Conservation (phyloP, 2,888 invertebrate genomes). For the Mystacides longicornis region DNA sequence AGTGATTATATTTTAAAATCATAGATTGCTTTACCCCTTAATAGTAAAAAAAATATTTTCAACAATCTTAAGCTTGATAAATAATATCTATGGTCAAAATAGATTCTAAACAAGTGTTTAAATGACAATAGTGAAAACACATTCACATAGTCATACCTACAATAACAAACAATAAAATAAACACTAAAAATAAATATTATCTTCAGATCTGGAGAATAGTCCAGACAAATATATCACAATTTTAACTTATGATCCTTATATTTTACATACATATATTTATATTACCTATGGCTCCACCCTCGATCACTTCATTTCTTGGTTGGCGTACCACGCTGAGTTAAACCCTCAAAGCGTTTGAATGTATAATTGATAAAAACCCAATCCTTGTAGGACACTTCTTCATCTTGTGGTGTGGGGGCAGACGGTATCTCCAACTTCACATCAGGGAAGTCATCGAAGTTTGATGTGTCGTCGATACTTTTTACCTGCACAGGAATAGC, state of each 20-base stretch:
- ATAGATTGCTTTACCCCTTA: too few species aligned
- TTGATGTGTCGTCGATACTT: slow-evolving; percentile 99
- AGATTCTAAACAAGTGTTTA: slow-evolving; percentile 1
- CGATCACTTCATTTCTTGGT: slow-evolving; percentile 57
- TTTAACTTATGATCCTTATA: neutral
- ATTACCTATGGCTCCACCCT: neutral
- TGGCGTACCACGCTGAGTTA: slow-evolving; percentile 83
- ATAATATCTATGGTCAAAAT: neutral
- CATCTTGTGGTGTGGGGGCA: slow-evolving; percentile 82
- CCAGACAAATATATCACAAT: neutral
- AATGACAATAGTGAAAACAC: neutral
- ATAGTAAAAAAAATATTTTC: neutral
- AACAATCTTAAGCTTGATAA: too few species aligned
- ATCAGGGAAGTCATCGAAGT: slow-evolving; percentile 99
- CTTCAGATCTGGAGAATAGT: neutral
- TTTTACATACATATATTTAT: neutral
- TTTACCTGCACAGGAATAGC: slow-evolving; percentile 96
- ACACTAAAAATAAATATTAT: neutral
- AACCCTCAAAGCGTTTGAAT: slow-evolving; percentile 97
- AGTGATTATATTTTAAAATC: too few species aligned
- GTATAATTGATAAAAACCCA: slow-evolving; percentile 99
- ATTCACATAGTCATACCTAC: neutral
- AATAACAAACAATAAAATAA: neutral
- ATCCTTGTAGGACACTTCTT: slow-evolving; percentile 90
- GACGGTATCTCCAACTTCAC: slow-evolving; percentile 95